Base-by-base conservation (phyloP, 2,888 invertebrate species). In the Cantharis nigra region DNA sequence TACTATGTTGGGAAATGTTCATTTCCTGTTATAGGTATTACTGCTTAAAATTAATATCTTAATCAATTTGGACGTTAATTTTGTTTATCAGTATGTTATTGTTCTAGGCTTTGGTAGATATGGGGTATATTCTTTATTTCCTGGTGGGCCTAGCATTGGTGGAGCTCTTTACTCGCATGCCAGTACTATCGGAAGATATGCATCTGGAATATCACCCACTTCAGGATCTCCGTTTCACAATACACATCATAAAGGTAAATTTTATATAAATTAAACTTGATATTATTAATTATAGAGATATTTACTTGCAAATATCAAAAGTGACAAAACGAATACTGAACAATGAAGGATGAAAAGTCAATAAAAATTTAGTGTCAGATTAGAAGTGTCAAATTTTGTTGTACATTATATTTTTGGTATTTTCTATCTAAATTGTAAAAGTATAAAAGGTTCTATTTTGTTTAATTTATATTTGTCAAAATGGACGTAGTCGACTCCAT, bases 91-190 rank as follows among this genome's bases (percentile, higher is more conserved):
- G 49, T 33, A 74, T 18, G 10, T 69, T 33, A 67, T 67, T 64
- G 63, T 74, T 88, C 71, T 90, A 93, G 93, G 93, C 89, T 91
- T 92, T 86, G 90, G 91, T 86, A 91, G 93, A 83, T 93, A 92
- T 88, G 93, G 93, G 82, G 90, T 93, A 81, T 94, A 93, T 87
- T 93, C 93, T 82, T 89, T 93, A 88, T 93, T 93, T 88, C 93
- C 92, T 77, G 88, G 87, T 10, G 86, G 86, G 16, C 86, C 89
- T 82, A 88, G 86, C 85, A 89, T 89, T 78, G 89, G 88, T 70
- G 88, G 87, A 79, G 87, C 89, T 77, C 83, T 89, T 79, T 89
- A 89, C 81, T 88, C 88, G 63, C 89, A 89, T 82, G 81, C 86
- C 70, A 87, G 87, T 79, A 85, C 88, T 30, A 87, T 88, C 81